These are phyloP conservation scores for Phataginus tetradactyla DNA, from an alignment of 2,797 vertebrate genomes.

Conservation along the genomic window DNA sequence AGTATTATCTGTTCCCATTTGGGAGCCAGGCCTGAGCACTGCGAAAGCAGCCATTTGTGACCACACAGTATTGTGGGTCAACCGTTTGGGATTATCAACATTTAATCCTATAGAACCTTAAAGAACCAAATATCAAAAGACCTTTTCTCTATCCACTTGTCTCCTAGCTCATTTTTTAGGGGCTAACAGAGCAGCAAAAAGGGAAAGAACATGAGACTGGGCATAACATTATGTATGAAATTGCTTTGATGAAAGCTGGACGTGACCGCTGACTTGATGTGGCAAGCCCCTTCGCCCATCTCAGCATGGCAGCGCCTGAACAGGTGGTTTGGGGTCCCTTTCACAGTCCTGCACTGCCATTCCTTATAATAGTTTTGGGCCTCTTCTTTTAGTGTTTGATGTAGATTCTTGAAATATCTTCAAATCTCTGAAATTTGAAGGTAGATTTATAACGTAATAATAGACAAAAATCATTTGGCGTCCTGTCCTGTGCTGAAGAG, in stretches of 20 bases:
- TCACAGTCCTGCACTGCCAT: neutral
- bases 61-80: fast-evolving
- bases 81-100: neutral
- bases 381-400: neutral
- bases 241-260: neutral
- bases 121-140: neutral
- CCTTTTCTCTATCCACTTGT: fast-evolving
- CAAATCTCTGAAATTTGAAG: neutral
- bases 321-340: neutral
- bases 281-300: fast-evolving
- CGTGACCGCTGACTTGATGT: fast-evolving
- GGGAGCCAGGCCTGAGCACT: neutral
- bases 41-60: neutral
- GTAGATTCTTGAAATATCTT: neutral
- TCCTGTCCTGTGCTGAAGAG: neutral
- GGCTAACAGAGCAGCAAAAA: neutral
- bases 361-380: neutral
- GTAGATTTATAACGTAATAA: neutral
- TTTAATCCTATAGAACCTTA: neutral
- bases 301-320: fast-evolving
- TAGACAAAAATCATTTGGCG: neutral
- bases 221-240: fast-evolving
- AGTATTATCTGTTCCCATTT: neutral
- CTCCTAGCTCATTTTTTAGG: neutral
- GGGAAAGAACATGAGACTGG: fast-evolving